phyloP scores from a whole-genome alignment of 1,140 invertebrate genomes.

The Drosophila tani region DNA sequence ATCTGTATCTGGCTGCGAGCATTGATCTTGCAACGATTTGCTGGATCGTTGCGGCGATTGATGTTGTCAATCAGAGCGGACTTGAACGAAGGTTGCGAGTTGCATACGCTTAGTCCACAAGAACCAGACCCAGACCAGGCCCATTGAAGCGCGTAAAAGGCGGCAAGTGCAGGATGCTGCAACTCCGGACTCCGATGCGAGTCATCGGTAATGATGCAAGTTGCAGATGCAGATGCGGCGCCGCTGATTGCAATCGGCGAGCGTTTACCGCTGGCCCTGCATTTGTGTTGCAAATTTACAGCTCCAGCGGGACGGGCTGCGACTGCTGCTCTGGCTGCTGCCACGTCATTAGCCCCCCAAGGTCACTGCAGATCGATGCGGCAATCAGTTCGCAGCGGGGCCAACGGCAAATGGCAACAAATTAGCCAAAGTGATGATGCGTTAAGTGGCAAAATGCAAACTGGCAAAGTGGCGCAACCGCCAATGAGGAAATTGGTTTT shows the following conservation, averaged over 20 bases:
- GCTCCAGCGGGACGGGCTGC: slow-evolving; percentile 48
- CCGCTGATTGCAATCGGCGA: slow-evolving; percentile 72
- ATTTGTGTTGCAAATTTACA: slow-evolving; percentile 83
- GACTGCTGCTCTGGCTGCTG: slow-evolving; percentile 15
- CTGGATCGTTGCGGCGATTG: slow-evolving; percentile 58
- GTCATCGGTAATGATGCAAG: slow-evolving; percentile 48
- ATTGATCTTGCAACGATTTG: slow-evolving; percentile 51
- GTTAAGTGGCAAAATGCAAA: slow-evolving; percentile 69
- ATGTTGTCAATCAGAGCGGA: slow-evolving; percentile 80
- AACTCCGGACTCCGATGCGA: slow-evolving; percentile 28
- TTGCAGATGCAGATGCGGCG: slow-evolving; percentile 70
- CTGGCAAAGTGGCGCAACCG: slow-evolving; percentile 68
- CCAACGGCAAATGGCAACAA: slow-evolving; percentile 55
- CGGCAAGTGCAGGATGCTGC: slow-evolving; percentile 64
- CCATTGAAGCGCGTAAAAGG: slow-evolving; percentile 77
- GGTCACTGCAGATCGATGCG: slow-evolving; percentile 63
- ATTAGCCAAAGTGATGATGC: slow-evolving; percentile 81
- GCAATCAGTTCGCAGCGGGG: slow-evolving; percentile 55
- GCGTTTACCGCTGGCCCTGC: slow-evolving; percentile 57
- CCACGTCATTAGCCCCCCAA: slow-evolving; percentile 70
- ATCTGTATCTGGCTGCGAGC: neutral
- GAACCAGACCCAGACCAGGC: slow-evolving; percentile 22
- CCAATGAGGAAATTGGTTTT: slow-evolving; percentile 76
- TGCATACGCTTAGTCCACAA: slow-evolving; percentile 77
- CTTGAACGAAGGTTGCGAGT: slow-evolving; percentile 81